A percentile compares a stretch with the other conserved stretches of the same genome.
Conservation (phyloP, 1,140 invertebrate genomes). For the Tetramorium parvispinum region DNA sequence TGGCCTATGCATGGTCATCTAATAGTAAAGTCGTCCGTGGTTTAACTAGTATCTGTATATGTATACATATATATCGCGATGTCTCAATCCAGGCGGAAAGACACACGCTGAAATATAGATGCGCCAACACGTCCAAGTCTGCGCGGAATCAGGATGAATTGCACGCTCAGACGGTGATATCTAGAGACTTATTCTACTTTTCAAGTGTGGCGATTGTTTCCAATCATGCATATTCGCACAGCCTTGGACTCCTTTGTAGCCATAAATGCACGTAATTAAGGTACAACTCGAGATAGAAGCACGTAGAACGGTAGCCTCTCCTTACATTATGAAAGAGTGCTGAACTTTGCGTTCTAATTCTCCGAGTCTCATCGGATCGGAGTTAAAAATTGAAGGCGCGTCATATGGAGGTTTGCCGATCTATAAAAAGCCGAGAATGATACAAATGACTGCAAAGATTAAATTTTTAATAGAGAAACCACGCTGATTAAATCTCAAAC, state of each 20-base stretch:
- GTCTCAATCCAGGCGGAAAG: conserved; percentile 32
- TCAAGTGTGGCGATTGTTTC: neutral
- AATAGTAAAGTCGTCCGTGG: conserved; percentile 33
- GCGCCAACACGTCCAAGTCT: neutral
- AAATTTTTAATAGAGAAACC: neutral
- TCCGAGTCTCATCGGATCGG: neutral
- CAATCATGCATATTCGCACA: neutral
- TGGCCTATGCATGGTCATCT: neutral
- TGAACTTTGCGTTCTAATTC: conserved; percentile 29
- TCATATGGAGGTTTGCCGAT: neutral
- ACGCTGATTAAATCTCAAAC: conserved; percentile 29
- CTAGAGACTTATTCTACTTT: conserved; percentile 54
- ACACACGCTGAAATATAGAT: conserved; percentile 48
- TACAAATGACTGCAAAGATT: neutral
- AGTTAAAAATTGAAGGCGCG: neutral
- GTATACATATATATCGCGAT: neutral
- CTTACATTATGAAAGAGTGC: neutral
- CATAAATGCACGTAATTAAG: conserved; percentile 24
- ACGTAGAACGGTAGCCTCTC: neutral
- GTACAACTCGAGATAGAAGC: neutral
- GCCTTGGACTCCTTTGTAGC: conserved; percentile 43
- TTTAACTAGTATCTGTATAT: neutral
- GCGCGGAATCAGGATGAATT: conserved; percentile 11
- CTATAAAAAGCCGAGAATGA: neutral
- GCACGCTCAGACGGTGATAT: conserved; percentile 9